Evolutionary conservation across 1,140 invertebrate species (phyloP).

Genomic region (Microplitis demolitor): DNA sequence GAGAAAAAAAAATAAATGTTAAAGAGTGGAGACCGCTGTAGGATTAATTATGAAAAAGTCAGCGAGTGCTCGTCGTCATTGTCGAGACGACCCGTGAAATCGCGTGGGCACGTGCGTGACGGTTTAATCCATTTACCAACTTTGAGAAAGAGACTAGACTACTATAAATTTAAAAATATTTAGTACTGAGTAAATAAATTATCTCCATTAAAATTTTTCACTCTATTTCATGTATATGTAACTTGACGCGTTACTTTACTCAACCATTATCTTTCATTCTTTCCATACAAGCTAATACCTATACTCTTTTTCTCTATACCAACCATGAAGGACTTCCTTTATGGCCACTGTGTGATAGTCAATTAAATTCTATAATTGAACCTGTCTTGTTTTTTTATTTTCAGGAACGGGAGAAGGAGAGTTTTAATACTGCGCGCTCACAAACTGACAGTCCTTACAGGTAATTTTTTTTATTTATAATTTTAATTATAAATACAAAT

Average conservation of each 20-base stretch:
- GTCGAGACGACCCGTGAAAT: constrained; percentile 12
- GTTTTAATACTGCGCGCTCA: constrained; percentile 40
- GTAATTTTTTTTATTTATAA: constrained; percentile 30
- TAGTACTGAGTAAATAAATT: not conserved
- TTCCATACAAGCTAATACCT: constrained; percentile 17
- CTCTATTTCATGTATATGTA: not conserved
- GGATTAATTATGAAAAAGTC: not conserved
- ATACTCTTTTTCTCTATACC: not conserved
- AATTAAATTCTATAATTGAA: constrained; percentile 15
- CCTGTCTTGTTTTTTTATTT: constrained; percentile 25
- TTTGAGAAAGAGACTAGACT: not conserved
- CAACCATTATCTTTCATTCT: constrained; percentile 18
- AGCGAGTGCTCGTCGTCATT: not conserved
- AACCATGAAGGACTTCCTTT: constrained; percentile 27
- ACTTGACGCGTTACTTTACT: not conserved
- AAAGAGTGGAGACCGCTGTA: not conserved
- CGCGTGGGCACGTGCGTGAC: constrained; percentile 18
- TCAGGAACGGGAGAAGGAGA: constrained; percentile 57
- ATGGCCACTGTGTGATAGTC: constrained; percentile 2
- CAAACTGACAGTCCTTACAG: constrained; percentile 56
- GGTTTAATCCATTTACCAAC: constrained; percentile 5
- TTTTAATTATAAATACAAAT: not conserved
- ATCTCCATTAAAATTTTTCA: not conserved
- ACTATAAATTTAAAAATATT: not conserved
- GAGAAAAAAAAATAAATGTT: constrained; percentile 1